Percentiles rank a stretch among this genome's conserved stretches.
Conservation (phyloP, 2,113 vertebrate genomes). For the Urocynchramus pylzowi region DNA sequence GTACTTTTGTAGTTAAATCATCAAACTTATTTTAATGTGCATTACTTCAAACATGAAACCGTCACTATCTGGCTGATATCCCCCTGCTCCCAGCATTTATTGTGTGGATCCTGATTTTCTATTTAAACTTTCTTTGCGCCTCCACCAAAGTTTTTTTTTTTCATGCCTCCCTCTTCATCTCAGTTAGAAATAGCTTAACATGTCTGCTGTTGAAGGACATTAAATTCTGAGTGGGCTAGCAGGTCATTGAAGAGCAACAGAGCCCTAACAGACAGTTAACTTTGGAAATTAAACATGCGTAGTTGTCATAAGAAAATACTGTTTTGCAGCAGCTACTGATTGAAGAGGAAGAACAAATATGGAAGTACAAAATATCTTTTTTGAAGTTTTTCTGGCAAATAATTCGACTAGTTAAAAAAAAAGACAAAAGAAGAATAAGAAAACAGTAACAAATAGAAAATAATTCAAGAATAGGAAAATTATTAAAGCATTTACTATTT, state of each 20-base stretch:
- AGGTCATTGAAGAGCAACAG: not conserved
- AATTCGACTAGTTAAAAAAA: not conserved
- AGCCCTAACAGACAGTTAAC: not conserved
- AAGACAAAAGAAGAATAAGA: not conserved
- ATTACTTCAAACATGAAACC: not conserved
- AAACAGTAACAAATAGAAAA: not conserved
- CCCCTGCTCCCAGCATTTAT: not conserved
- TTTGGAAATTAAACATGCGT: not conserved
- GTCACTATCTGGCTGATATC: not conserved
- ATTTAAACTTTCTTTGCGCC: not conserved
- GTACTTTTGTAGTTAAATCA: not conserved
- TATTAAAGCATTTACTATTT: not conserved
- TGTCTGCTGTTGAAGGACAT: not conserved
- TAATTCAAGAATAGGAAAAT: not conserved
- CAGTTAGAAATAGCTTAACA: not conserved
- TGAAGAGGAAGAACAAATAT: not conserved
- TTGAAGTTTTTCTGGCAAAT: not conserved
- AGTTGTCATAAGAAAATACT: not conserved
- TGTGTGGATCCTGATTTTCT: not conserved
- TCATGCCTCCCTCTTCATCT: not conserved
- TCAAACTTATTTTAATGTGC: not conserved
- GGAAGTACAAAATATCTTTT: not conserved
- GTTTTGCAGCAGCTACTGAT: not conserved
- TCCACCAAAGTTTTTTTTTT: not conserved
- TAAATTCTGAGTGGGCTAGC: not conserved